Base-by-base conservation (phyloP, 2,888 invertebrate species). In the Limulus polyphemus region DNA sequence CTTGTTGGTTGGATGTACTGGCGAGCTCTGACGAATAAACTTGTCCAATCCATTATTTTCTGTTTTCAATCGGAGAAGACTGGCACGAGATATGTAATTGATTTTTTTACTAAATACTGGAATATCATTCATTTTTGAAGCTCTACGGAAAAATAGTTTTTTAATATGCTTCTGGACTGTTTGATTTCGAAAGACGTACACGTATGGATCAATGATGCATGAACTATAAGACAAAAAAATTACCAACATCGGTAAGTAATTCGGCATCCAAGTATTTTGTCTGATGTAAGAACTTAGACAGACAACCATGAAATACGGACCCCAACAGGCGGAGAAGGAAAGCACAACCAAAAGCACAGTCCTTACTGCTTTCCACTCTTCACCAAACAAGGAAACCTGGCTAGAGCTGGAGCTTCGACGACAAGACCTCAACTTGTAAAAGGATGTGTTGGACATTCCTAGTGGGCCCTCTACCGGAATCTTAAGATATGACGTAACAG, bases 281-380 rank as follows among this genome's bases (percentile, higher is more conserved):
- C 67, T 70, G 52, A 72, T 74, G 57, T 56, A 73, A 71, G 71
- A 63, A 76, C 75, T 56, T 78, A 80, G 66, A 16, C 77, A 62
- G 13, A 75, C 68, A 11, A 76, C 70, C 14, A 75, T 69, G 17
- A 77, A 76, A 71, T 80, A 81, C 0, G 82, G 81, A 14, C 80
- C 74, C 82, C 82, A 82, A 70, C 82, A 82, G 51, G 80, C 74
- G 12, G 81, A 74, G 59, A 81, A 83, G 77, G 88, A 85, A 50
- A 86, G 81, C 73, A 87, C 83, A 67, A 88, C 88, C 66, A 88
- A 76, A 57, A 85, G 84, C 73, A 90, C 90, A 59, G 92, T 89
- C 69, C 90, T 84, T 11, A 90, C 92, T 2, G 92, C 90, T 68
- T 90, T 83, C 69, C 90, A 88, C 78, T 92, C 92, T 74, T 92